Percentiles rank a stretch among this genome's conserved stretches.
These are phyloP conservation scores for Scylla paramamosain DNA, from an alignment of 1,140 invertebrate genomes.

Conservation along the genomic window DNA sequence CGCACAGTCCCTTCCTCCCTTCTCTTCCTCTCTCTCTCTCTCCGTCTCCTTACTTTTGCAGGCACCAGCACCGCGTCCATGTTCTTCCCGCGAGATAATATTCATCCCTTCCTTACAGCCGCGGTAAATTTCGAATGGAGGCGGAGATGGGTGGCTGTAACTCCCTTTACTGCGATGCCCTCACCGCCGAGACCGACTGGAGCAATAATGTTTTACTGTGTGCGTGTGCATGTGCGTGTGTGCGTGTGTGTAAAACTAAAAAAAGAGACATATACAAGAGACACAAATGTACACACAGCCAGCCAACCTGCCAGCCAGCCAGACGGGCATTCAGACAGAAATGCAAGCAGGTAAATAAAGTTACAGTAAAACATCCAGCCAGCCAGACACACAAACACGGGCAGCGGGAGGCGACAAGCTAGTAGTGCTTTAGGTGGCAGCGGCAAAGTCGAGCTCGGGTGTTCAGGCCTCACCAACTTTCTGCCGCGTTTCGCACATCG, in stretches of 20 bases:
- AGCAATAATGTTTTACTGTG: background rate
- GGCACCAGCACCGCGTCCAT: background rate
- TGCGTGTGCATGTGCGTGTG: background rate
- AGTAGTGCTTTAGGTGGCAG: background rate
- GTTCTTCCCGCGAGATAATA: background rate
- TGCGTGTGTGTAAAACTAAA: background rate
- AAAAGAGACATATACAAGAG: no score
- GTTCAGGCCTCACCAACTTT: slow-evolving; percentile 11
- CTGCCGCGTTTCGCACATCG: background rate
- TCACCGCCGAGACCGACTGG: background rate
- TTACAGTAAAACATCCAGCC: background rate
- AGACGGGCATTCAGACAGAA: background rate
- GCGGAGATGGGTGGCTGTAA: slow-evolving; percentile 17
- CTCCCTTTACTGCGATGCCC: slow-evolving; percentile 9
- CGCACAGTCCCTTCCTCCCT: no score
- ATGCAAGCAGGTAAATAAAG: background rate
- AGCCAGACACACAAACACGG: background rate
- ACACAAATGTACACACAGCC: background rate
- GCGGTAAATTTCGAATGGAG: slow-evolving; percentile 3
- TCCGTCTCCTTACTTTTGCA: background rate
- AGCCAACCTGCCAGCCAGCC: background rate
- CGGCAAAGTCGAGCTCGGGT: background rate
- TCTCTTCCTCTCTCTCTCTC: no score
- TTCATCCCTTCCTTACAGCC: slow-evolving; percentile 3
- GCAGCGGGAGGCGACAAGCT: background rate